Base-by-base conservation (phyloP, 2,888 invertebrate genomes). In the Cerastoderma edule region DNA sequence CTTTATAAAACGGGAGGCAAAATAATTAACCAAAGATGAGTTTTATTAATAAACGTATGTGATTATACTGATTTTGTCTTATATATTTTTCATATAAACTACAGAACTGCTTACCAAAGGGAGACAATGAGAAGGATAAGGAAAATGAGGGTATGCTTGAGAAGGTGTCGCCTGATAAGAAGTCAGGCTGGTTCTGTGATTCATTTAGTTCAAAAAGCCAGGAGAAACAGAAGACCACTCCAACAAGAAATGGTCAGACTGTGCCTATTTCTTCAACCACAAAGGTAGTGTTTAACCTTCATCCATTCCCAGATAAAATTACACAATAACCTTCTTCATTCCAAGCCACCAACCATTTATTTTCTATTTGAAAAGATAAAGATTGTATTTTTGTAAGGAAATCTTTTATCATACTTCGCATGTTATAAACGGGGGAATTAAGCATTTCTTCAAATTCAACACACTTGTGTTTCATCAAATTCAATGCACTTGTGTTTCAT, bases 101-200 rank as follows among this genome's bases (percentile, higher is more conserved):
- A 19, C 19, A 56, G 32, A 27, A 56, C 19, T 30, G n/a, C 32
- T 24, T 4, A 32, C 19, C n/a, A 32, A 56, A 56, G 4, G n/a
- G 32, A 56, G 32, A 3, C n/a, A 28, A 56, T 13, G 32, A 19
- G 32, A 1, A 56, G 28, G 56, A 1, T 19, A n/a, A 2, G 5
- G 8, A n/a, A n/a, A n/a, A n/a, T n/a, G n/a, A 50, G 5, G 50
- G 19, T 4, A 6, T 10, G 24, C 50, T 24, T 24, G 19, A 19
- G 16, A 53, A 53, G 24, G 30, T 48, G 16, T 33, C 53, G 3
- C 32, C 32, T 13, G 32, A 22, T 8, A 66, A 66, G 66, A 19
- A 28, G n/a, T 30, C 66, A 50, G 66, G 33, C 53, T 66, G 66
- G 66, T 66, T 66, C 66, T 53, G 53, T 10, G 53, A 66, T 53